phyloP scores from a whole-genome alignment of 2,797 vertebrate species.

The Sandelia bainsii region DNA sequence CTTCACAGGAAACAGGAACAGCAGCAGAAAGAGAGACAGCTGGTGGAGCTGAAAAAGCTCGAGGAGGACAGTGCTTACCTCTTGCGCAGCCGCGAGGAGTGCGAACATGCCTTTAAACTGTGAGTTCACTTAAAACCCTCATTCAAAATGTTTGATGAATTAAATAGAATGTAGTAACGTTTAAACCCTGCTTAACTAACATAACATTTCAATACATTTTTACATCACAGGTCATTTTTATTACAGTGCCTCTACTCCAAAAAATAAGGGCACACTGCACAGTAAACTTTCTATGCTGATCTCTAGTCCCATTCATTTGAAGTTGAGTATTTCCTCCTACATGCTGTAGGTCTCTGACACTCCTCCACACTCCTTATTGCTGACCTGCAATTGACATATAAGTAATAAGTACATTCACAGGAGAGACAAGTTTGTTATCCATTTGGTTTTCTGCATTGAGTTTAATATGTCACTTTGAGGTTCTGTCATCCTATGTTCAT shows the following conservation, averaged over 20 bases:
- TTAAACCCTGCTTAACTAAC: background rate
- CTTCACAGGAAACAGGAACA: slow-evolving; percentile 93
- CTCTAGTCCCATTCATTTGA: background rate
- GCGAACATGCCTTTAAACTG: slow-evolving; percentile 92
- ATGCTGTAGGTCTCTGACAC: too few species aligned
- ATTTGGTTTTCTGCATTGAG: background rate
- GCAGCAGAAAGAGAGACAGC: slow-evolving; percentile 88
- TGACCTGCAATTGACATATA: too few species aligned
- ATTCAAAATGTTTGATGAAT: background rate
- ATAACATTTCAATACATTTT: background rate
- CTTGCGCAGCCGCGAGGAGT: slow-evolving; percentile 87
- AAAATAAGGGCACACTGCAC: background rate
- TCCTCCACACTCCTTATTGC: too few species aligned
- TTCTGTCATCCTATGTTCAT: too few species aligned
- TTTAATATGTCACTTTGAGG: too few species aligned
- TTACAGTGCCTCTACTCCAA: background rate
- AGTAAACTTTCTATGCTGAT: background rate
- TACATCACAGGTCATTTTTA: background rate
- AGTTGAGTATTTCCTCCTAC: too few species aligned
- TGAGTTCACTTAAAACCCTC: slow-evolving; percentile 74
- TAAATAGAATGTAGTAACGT: background rate
- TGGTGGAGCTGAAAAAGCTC: slow-evolving; percentile 88
- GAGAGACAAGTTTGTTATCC: background rate
- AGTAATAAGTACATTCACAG: too few species aligned
- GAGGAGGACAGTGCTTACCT: slow-evolving; percentile 87